Percentiles rank a stretch among this genome's conserved stretches.
Conservation (phyloP, 2,888 invertebrate species). For the Eupithecia subfuscata region DNA sequence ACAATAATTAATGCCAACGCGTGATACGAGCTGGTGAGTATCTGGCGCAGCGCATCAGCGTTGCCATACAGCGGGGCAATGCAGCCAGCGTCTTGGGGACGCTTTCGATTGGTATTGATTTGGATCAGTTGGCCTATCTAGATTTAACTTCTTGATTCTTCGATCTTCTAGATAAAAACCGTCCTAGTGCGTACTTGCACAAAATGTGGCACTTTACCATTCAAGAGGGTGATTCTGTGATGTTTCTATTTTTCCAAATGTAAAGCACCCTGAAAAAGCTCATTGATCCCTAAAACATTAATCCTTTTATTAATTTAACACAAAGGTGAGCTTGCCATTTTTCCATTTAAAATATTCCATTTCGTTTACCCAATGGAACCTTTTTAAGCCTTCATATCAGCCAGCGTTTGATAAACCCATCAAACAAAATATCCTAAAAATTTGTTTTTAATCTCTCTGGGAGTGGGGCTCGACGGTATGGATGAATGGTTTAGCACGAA, state of each 20-base stretch:
- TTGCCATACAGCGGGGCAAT: background rate
- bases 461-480: slow-evolving; percentile 10
- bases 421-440: slow-evolving; percentile 27
- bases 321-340: slow-evolving; percentile 19
- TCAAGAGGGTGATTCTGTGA: background rate
- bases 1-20: background rate
- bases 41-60: background rate
- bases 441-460: slow-evolving; percentile 24
- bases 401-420: slow-evolving; percentile 20
- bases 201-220: background rate
- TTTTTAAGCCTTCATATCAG: slow-evolving; percentile 29
- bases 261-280: background rate
- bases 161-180: too few relatives aligned
- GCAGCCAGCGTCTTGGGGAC: background rate
- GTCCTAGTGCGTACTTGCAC: background rate
- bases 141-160: too few relatives aligned
- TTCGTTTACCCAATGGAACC: slow-evolving; percentile 23
- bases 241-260: background rate
- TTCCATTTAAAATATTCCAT: slow-evolving; percentile 26
- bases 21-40: background rate
- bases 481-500: background rate
- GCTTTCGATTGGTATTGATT: background rate
- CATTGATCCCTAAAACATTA: slow-evolving; percentile 13
- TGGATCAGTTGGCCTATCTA: background rate
- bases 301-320: slow-evolving; percentile 25